These are phyloP conservation scores for Peromyscus melanophrys DNA, from an alignment of 2,797 vertebrate genomes.

Conservation along the genomic window DNA sequence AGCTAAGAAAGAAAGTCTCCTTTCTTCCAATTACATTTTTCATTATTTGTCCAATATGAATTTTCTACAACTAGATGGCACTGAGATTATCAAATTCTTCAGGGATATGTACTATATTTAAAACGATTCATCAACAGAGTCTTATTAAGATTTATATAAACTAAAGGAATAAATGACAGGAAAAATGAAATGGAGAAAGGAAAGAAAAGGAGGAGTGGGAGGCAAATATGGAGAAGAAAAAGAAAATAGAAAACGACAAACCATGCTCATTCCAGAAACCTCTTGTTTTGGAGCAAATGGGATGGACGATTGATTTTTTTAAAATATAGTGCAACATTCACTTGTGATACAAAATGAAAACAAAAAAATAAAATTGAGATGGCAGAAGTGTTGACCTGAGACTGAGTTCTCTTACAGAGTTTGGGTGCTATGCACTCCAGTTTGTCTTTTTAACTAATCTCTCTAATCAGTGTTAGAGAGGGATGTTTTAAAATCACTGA, in stretches of 20 bases:
- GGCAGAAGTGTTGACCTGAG: background rate
- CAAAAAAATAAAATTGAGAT: background rate
- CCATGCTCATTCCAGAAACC: background rate
- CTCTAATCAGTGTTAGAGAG: background rate
- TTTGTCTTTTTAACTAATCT: background rate
- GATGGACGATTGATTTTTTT: background rate
- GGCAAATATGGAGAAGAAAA: background rate
- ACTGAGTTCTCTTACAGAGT: background rate
- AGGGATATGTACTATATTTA: background rate
- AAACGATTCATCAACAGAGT: background rate
- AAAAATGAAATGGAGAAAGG: background rate
- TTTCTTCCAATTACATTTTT: background rate
- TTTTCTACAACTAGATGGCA: background rate
- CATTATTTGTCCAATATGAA: background rate
- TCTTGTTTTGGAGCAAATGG: background rate
- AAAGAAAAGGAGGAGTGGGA: background rate
- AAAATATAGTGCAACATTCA: background rate
- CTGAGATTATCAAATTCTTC: background rate
- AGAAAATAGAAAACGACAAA: background rate
- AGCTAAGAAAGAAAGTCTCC: background rate
- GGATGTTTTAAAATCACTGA: background rate
- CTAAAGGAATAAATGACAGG: background rate
- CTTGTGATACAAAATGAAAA: background rate
- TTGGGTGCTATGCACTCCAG: background rate
- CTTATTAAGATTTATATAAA: background rate